Conservation (phyloP, 2,888 invertebrate species). For the Mythimna loreyi region DNA sequence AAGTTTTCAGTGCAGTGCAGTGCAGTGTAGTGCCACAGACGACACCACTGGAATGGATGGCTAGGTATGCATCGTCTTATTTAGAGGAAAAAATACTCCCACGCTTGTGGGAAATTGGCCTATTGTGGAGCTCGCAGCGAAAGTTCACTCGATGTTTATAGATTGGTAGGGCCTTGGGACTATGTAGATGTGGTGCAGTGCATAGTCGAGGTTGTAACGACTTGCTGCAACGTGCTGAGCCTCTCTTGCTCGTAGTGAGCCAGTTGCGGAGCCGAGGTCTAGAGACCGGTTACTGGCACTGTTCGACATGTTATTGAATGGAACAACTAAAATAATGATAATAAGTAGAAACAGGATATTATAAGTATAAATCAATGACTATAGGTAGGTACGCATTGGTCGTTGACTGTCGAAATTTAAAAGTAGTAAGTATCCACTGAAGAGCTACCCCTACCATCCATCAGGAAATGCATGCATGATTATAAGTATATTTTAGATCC, state of each 20-base stretch:
- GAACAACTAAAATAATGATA: conserved; percentile 15
- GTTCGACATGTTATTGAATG: conserved; percentile 37
- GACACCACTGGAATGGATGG: conserved; percentile 82
- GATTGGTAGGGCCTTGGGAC: conserved; percentile 63
- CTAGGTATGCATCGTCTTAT: conserved; percentile 75
- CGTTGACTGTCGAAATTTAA: not conserved
- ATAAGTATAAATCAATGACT: not conserved
- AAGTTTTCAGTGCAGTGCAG: conserved; percentile 79
- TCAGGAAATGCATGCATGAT: not conserved
- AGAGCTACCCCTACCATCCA: not conserved
- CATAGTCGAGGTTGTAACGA: conserved; percentile 52
- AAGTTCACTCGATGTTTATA: conserved; percentile 63
- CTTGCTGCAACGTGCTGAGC: conserved; percentile 41
- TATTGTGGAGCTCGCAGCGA: conserved; percentile 62
- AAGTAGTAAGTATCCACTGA: not conserved
- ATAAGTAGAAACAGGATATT: not conserved
- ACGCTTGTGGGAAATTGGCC: conserved; percentile 66
- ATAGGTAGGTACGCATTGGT: not conserved
- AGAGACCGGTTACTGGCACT: conserved; percentile 47
- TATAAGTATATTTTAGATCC: not conserved
- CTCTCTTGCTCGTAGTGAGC: conserved; percentile 16
- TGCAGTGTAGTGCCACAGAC: conserved; percentile 75
- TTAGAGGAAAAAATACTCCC: conserved; percentile 63
- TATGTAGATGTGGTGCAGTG: conserved; percentile 49
- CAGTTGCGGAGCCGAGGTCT: conserved; percentile 26